phyloP scores from a whole-genome alignment of 2,113 vertebrate species.

The Otus sunia region DNA sequence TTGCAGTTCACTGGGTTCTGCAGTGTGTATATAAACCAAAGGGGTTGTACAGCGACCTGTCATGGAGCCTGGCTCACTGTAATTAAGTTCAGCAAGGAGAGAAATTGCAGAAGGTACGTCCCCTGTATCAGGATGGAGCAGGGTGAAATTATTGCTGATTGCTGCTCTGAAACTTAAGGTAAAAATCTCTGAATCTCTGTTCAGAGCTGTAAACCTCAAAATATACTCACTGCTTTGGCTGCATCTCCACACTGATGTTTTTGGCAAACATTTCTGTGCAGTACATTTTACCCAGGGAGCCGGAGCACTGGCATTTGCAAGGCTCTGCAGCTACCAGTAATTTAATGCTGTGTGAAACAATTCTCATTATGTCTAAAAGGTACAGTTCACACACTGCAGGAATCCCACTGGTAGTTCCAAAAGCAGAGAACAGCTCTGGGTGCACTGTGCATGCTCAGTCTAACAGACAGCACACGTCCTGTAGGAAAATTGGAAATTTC shows the following conservation, averaged over 20 bases:
- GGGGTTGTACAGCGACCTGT: background rate
- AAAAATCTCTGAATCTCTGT: background rate
- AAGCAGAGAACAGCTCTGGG: background rate
- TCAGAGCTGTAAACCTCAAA: background rate
- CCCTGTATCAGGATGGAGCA: background rate
- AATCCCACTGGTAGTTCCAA: background rate
- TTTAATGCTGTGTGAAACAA: background rate
- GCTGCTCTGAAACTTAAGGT: background rate
- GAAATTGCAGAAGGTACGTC: background rate
- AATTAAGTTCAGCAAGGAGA: background rate
- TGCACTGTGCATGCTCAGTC: background rate
- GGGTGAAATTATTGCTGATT: background rate
- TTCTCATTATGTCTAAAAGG: background rate
- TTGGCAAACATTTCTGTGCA: background rate
- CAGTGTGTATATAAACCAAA: background rate
- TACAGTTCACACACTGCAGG: background rate
- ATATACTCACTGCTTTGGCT: background rate
- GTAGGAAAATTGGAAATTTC: background rate
- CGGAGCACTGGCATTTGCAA: background rate
- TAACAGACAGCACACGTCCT: background rate
- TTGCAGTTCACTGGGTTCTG: background rate
- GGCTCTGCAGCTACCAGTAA: background rate
- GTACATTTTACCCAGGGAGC: background rate
- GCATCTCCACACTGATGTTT: background rate
- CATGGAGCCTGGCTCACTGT: background rate